These are phyloP conservation scores for Isurus oxyrinchus DNA, from an alignment of 2,113 vertebrate species.

Conservation along the genomic window DNA sequence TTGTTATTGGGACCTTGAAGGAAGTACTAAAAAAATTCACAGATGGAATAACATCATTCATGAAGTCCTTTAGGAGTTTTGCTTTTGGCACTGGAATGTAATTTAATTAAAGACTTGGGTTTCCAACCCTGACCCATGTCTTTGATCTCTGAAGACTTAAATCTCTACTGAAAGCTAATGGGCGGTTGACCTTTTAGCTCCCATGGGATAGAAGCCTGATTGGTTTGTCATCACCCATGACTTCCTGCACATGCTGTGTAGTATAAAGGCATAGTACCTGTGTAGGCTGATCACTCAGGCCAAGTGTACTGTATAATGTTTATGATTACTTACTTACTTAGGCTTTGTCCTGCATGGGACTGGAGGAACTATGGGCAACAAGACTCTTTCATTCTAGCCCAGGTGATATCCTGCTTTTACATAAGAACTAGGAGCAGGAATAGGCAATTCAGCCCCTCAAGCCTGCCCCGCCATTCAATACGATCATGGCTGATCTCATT, in stretches of 20 bases:
- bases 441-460: too few species aligned
- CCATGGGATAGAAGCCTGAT: not conserved
- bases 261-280: not conserved
- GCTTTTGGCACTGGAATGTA: not conserved
- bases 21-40: not conserved
- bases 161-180: not conserved
- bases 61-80: not conserved
- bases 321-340: not conserved
- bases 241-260: not conserved
- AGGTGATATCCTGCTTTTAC: too few species aligned
- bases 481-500: too few species aligned
- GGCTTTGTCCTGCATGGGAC: too few species aligned
- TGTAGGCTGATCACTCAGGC: not conserved
- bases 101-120: conserved; percentile 21
- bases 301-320: not conserved
- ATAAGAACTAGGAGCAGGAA: too few species aligned
- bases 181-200: not conserved
- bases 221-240: conserved; percentile 8
- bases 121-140: not conserved
- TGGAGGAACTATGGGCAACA: too few species aligned
- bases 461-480: too few species aligned
- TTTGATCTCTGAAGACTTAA: conserved; percentile 21
- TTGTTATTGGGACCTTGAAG: not conserved
- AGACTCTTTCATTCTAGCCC: too few species aligned
- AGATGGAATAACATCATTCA: not conserved